A percentile compares a stretch with the other conserved stretches of the same genome.
Evolutionary conservation across 2,113 vertebrate species (phyloP).

Genomic region (Crypturellus undulatus): DNA sequence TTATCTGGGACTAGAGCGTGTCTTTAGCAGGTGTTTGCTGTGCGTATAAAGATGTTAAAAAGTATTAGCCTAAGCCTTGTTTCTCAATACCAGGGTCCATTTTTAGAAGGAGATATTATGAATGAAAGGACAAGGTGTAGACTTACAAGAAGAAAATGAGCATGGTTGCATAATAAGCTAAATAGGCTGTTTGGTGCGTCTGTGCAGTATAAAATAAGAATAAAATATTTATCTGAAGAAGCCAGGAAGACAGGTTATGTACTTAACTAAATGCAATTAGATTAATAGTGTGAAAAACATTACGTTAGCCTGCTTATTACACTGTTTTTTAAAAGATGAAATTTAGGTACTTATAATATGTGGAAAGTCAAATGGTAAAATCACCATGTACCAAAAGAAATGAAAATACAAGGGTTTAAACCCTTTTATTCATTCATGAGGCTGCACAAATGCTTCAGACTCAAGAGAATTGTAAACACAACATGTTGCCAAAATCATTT

Average conservation of each 20-base stretch:
- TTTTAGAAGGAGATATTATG: not conserved
- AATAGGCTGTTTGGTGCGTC: not conserved
- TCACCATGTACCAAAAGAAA: not conserved
- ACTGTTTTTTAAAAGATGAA: not conserved
- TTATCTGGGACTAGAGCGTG: not conserved
- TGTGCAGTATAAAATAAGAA: not conserved
- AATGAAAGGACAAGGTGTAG: not conserved
- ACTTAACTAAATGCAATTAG: not conserved
- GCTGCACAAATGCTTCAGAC: conserved; percentile 10
- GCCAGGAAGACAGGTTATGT: not conserved
- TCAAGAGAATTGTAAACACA: not conserved
- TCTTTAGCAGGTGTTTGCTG: conserved; percentile 13
- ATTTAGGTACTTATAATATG: not conserved
- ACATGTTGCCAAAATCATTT: not conserved
- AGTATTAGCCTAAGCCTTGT: conserved; percentile 10
- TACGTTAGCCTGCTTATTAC: not conserved
- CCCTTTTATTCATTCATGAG: not conserved
- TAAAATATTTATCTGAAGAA: not conserved
- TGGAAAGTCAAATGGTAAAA: not conserved
- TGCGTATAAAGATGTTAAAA: not conserved
- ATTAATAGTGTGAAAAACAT: not conserved
- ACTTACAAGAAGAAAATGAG: not conserved
- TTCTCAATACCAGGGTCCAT: not conserved
- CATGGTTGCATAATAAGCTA: not conserved
- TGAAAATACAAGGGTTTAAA: not conserved